phyloP scores from a whole-genome alignment of 2,113 vertebrate genomes.

The Elephantulus edwardii region DNA sequence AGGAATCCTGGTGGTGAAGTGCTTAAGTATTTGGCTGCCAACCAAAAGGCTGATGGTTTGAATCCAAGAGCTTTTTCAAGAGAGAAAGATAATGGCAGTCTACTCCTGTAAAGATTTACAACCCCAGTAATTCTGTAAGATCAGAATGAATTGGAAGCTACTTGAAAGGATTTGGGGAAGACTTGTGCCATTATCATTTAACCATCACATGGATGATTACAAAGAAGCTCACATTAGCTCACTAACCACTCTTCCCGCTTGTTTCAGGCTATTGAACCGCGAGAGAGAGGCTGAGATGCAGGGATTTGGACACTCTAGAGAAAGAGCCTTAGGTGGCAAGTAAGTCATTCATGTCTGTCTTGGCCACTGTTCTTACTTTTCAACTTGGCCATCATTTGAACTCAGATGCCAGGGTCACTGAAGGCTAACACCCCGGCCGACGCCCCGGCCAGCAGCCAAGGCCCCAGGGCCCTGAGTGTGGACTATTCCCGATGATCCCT shows the following conservation, averaged over 20 bases:
- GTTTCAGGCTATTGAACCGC: not conserved
- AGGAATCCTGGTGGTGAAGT: not conserved
- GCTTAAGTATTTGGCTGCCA: not conserved
- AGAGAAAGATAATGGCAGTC: not conserved
- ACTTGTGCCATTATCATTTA: not conserved
- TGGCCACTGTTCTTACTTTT: not conserved
- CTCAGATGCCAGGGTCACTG: not conserved
- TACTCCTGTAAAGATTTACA: not conserved
- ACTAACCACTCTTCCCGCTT: not conserved
- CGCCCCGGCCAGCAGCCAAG: not conserved
- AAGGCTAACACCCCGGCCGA: not conserved
- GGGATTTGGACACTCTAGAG: too few relatives aligned
- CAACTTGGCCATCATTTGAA: not conserved
- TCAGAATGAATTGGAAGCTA: not conserved
- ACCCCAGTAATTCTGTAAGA: not conserved
- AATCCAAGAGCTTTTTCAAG: not conserved
- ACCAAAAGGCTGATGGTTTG: not conserved
- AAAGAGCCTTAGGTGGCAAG: not conserved
- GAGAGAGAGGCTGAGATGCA: not conserved
- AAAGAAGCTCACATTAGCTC: not conserved
- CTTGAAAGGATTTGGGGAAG: not conserved
- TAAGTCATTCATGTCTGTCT: not conserved
- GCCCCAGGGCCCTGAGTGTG: fast-evolving
- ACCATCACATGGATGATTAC: not conserved
- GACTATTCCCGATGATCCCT: not conserved